phyloP scores from a whole-genome alignment of 2,113 vertebrate genomes.

The Pygathrix nemaeus region DNA sequence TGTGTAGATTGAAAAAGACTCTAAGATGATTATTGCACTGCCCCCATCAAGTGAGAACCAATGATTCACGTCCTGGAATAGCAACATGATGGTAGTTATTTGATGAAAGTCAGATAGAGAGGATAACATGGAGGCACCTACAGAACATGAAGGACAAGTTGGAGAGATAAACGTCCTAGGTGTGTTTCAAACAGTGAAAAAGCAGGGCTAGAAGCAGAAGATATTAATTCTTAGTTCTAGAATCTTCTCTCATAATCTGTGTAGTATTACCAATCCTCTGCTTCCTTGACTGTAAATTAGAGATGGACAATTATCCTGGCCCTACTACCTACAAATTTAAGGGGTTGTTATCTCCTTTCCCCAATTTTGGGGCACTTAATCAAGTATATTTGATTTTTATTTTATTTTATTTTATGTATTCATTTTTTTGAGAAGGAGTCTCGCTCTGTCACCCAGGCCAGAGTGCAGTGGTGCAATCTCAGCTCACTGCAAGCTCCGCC shows the following conservation, averaged over 20 bases:
- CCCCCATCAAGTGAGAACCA: not conserved
- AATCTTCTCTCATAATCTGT: not conserved
- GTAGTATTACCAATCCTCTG: not conserved
- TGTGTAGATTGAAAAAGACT: not conserved
- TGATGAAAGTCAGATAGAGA: not conserved
- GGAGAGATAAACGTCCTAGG: not conserved
- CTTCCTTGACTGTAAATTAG: not conserved
- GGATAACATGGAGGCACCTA: not conserved
- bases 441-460: too few species aligned
- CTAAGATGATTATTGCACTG: not conserved
- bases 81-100: not conserved
- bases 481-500: too few species aligned
- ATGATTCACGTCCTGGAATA: not conserved
- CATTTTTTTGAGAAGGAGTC: too few species aligned
- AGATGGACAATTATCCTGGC: not conserved
- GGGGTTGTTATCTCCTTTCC: not conserved
- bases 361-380: not conserved
- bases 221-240: constrained; percentile 9
- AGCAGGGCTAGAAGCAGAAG: not conserved
- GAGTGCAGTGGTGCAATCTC: too few species aligned
- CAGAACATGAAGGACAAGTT: not conserved
- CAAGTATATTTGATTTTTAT: not conserved
- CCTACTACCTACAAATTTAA: not conserved
- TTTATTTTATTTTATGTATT: too few species aligned
- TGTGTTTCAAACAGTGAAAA: not conserved